These are phyloP conservation scores for Dallia pectoralis DNA, from an alignment of 2,797 vertebrate genomes.

Conservation along the genomic window DNA sequence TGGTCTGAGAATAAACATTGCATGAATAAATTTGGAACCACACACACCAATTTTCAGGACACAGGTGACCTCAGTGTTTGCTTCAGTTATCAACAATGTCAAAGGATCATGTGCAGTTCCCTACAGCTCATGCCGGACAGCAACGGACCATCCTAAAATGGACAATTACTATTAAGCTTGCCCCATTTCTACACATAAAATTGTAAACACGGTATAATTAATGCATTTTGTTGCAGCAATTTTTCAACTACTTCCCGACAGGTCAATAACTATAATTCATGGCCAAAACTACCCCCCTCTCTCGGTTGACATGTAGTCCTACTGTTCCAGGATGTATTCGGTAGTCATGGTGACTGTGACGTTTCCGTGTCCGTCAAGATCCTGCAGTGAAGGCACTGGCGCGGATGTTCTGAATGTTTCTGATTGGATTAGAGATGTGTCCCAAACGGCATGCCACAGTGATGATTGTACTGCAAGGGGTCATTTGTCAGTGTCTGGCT, in stretches of 20 bases:
- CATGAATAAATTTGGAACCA: neutral
- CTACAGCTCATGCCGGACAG: slow-evolving; percentile 48
- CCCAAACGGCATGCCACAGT: neutral
- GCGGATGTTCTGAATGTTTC: neutral
- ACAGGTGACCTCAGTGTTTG: neutral
- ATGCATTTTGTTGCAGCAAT: too few species aligned
- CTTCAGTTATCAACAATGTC: slow-evolving; percentile 10
- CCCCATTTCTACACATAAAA: too few species aligned
- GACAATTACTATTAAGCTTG: too few species aligned
- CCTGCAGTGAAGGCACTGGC: neutral
- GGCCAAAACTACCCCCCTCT: neutral
- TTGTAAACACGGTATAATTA: too few species aligned
- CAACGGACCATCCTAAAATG: slow-evolving; percentile 37
- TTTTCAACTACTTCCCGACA: neutral
- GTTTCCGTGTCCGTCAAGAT: neutral
- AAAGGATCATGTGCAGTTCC: slow-evolving; percentile 23
- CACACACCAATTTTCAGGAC: neutral
- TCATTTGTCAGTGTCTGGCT: neutral
- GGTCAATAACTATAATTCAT: neutral
- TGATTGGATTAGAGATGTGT: neutral
- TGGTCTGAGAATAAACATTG: too few species aligned
- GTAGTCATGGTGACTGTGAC: too few species aligned
- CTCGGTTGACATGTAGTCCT: neutral
- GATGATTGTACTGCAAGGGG: too few species aligned
- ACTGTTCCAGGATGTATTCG: neutral